phyloP scores from a whole-genome alignment of 2,113 vertebrate genomes.

The Xiphophorus maculatus region DNA sequence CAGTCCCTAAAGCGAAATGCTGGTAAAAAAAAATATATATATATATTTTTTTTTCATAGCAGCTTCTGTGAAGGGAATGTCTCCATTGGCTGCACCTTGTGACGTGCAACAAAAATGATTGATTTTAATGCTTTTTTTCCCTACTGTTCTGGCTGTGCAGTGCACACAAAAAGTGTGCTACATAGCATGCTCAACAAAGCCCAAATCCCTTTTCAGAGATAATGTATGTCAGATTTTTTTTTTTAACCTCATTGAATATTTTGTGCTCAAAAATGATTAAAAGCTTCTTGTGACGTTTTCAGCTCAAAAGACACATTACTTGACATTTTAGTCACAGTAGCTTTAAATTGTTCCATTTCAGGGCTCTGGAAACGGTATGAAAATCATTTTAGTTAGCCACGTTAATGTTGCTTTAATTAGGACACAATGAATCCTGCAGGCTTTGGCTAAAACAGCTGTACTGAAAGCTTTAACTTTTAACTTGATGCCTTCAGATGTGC shows the following conservation, averaged over 20 bases:
- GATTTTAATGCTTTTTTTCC: not conserved
- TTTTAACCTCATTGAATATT: not conserved
- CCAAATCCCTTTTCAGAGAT: not conserved
- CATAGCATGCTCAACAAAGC: not conserved
- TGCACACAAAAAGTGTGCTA: not conserved
- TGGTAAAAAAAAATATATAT: not conserved
- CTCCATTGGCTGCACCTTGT: not conserved
- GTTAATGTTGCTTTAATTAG: not conserved
- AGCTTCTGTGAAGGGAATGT: not conserved
- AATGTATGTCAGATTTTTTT: not conserved
- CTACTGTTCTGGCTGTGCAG: not conserved
- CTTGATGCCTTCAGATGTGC: not conserved
- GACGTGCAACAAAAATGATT: not conserved
- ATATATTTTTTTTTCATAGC: not conserved
- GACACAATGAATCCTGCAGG: not conserved
- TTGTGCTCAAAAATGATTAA: not conserved
- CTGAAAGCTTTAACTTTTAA: not conserved
- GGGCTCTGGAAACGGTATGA: no score
- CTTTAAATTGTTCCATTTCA: no score
- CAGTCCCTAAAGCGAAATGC: not conserved
- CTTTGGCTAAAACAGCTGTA: not conserved
- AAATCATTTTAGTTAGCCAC: not conserved
- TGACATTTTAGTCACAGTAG: no score
- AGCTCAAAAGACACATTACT: no score
- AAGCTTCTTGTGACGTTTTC: no score